Evolutionary conservation across 2,888 invertebrate species (phyloP).

Genomic region (Drosophila mimica): DNA sequence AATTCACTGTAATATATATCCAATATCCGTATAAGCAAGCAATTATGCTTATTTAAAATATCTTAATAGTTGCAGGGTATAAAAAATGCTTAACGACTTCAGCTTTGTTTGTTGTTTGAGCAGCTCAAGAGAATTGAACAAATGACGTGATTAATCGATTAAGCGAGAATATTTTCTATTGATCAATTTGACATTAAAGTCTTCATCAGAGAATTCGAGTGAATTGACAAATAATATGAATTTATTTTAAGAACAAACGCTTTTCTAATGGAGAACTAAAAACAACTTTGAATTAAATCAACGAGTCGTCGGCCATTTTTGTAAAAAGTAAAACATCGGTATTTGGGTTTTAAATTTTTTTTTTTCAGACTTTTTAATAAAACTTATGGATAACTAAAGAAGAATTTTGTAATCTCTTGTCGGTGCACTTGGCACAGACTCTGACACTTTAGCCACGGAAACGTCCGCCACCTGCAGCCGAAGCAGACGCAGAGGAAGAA

Average conservation of each 20-base stretch:
- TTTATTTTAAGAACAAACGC: neutral
- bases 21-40: neutral
- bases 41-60: neutral
- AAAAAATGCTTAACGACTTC: neutral
- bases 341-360: neutral
- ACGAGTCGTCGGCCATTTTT: neutral
- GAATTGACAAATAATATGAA: neutral
- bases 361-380: constrained; percentile 40
- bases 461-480: constrained; percentile 13
- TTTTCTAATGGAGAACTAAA: neutral
- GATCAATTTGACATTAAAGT: constrained; percentile 1
- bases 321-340: neutral
- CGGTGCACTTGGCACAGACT: constrained; percentile 9
- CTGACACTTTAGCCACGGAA: constrained; percentile 35
- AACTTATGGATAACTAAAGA: constrained; percentile 13
- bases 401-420: constrained; percentile 28
- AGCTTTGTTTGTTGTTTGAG: constrained; percentile 14
- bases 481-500: constrained; percentile 27
- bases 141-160: constrained; percentile 6
- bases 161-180: constrained; percentile 3
- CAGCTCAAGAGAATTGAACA: constrained; percentile 18
- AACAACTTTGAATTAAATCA: neutral
- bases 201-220: neutral
- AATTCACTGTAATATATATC: neutral
- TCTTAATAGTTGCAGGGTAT: neutral